Evolutionary conservation across 1,140 invertebrate genomes (phyloP), one percentile per base, ranked within the genome.

Genomic region (Rhopalosiphum padi): DNA sequence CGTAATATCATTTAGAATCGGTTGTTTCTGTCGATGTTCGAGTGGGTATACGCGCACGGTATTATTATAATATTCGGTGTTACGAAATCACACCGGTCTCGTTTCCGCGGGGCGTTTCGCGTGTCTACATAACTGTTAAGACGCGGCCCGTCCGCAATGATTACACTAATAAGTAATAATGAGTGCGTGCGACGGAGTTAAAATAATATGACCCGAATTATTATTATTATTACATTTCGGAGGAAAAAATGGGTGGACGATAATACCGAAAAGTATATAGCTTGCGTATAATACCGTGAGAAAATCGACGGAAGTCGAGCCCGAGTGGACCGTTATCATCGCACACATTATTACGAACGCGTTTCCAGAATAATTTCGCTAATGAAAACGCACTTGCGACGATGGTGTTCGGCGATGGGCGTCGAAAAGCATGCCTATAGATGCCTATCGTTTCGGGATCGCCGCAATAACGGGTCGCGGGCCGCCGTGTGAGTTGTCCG

Each of bases 181-280:
- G 51, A 51, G 51, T 90, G 53, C 25, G 88, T 41, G 88, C 37
- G 23, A 90, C 53, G 23, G n/a, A 23, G 53, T 41, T 60, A 37
- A 60, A 90, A 90, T n/a, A n/a, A n/a, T n/a, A 60, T 41, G 35
- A 90, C 88, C 37, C 37, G 53, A 60, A 90, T 90, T 89, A 53
- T 89, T 35, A 88, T 87, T 87, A 86, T 86, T 43, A 43, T 86
- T 25, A 86, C 43, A 21, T 53, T 53, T 35, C 15, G 48, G 21
- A 55, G 48, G 88, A n/a, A 55, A 53, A 89, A 37, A 89, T 37
- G 6, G 35, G 21, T 21, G 48, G 23, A 41, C 23, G 23, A 37
- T 55, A 55, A 41, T 30, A 23, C 35, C 88, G 88, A 55, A 89
- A 89, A 55, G 18, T 15, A 23, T 55, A 8, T 11, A 30, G 60